Percentiles rank a stretch among this genome's conserved stretches.
Evolutionary conservation across 2,888 invertebrate species (phyloP).

Genomic region (Harpalus rubripes): DNA sequence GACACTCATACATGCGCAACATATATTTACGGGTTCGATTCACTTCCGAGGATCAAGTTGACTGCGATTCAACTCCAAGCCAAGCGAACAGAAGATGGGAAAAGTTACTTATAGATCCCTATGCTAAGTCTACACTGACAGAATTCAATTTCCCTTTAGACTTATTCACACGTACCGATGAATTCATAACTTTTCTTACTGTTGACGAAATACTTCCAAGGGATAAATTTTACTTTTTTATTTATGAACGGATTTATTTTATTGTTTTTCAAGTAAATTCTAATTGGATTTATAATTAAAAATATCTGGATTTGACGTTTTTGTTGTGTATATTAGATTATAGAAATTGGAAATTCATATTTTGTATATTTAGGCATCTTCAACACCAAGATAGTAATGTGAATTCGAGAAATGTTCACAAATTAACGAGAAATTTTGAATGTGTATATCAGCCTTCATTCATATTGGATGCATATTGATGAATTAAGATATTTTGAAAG

Average conservation of each 20-base stretch:
- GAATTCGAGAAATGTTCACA: too few relatives aligned
- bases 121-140: slow-evolving; percentile 68
- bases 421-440: too few relatives aligned
- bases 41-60: slow-evolving; percentile 44
- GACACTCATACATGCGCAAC: slow-evolving; percentile 54
- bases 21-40: slow-evolving; percentile 56
- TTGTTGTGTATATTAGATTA: too few relatives aligned
- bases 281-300: not conserved
- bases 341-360: too few relatives aligned
- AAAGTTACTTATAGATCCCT: slow-evolving; percentile 69
- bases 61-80: slow-evolving; percentile 29
- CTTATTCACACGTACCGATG: slow-evolving; percentile 65
- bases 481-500: too few relatives aligned
- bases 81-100: slow-evolving; percentile 54
- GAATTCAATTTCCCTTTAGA: slow-evolving; percentile 69
- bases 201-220: slow-evolving; percentile 54
- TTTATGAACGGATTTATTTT: slow-evolving; percentile 12
- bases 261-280: not conserved
- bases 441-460: too few relatives aligned
- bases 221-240: slow-evolving; percentile 23
- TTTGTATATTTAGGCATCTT: too few relatives aligned
- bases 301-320: too few relatives aligned
- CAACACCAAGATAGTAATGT: too few relatives aligned
- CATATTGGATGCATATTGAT: too few relatives aligned
- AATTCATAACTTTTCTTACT: slow-evolving; percentile 67